Evolutionary conservation across 1,140 invertebrate genomes (phyloP).

Genomic region (Dryas iulia): DNA sequence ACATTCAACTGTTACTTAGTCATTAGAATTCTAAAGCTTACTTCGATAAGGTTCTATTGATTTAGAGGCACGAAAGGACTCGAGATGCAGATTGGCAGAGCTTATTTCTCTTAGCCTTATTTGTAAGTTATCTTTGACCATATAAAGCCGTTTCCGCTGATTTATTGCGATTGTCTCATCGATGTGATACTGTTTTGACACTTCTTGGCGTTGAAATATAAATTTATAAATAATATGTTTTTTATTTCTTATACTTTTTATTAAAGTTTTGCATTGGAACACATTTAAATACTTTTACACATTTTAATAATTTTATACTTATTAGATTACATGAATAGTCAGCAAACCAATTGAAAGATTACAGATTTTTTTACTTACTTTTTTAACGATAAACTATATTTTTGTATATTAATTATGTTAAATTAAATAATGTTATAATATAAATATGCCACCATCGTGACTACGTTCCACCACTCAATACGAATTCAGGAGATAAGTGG

Average conservation of each 20-base stretch:
- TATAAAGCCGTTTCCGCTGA: constrained; percentile 7
- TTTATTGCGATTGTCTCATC: constrained; percentile 4
- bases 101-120: constrained; percentile 2
- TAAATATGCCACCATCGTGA: too few relatives aligned
- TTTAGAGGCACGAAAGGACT: background rate
- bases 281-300: too few relatives aligned
- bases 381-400: too few relatives aligned
- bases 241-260: background rate
- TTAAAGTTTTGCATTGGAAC: background rate
- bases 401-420: too few relatives aligned
- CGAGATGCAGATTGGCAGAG: background rate
- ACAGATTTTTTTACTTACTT: too few relatives aligned
- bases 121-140: constrained; percentile 11
- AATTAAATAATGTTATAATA: too few relatives aligned
- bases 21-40: background rate
- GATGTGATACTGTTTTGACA: background rate
- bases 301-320: too few relatives aligned
- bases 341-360: too few relatives aligned
- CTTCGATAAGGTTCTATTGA: background rate
- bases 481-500: too few relatives aligned
- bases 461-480: too few relatives aligned
- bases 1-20: background rate
- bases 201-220: background rate
- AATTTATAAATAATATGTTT: background rate
- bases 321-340: too few relatives aligned